Evolutionary conservation across 2,888 invertebrate species (phyloP), one percentile per base, ranked within the genome.

Genomic region (Pollenia griseotomentosa): DNA sequence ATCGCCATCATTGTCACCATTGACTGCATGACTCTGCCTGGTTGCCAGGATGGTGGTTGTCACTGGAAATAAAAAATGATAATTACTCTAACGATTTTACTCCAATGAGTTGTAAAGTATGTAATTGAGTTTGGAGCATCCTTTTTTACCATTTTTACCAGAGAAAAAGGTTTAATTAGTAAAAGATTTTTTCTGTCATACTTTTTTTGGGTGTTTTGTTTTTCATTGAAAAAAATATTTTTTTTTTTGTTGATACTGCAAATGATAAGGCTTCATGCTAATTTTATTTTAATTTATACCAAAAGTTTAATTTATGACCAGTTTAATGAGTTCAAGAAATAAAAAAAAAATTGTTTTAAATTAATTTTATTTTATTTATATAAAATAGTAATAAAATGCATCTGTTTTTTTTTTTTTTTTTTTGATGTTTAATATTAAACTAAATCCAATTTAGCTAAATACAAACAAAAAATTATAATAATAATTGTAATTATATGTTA

Each of bases 251-350:
- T 42, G 23, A 2, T 19, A 23, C 10, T 42, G 33, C 33, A 65
- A 81, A 44, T 73, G 59, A 68, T 68, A 68, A 33, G 44, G 10
- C 46, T 75, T 23, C 53, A 70, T 23, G 16, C 51, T 70, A 83
- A 75, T 83, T 82, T 75, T 53, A 70, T 53, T 83, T 83, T 70
- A 83, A 83, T 75, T 83, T 70, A 83, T 83, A 53, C 75, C 46
- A 44, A 51, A 53, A 61, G 70, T 75, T 75, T 75, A 61, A 75
- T 75, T 83, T 70, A 83, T 75, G 59, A 19, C 53, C 82, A 55
- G 14, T 70, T 83, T 75, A 83, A 83, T 70, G 75, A 57, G 68
- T 70, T 46, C 2, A 44, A 46, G 16, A 42, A 59, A 33, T 57
- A 23, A 61, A 55, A 70, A 16, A 61, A 71, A 53, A 23, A 53